Evolutionary conservation across 2,888 invertebrate species (phyloP).

Genomic region (Drosophila rubida): DNA sequence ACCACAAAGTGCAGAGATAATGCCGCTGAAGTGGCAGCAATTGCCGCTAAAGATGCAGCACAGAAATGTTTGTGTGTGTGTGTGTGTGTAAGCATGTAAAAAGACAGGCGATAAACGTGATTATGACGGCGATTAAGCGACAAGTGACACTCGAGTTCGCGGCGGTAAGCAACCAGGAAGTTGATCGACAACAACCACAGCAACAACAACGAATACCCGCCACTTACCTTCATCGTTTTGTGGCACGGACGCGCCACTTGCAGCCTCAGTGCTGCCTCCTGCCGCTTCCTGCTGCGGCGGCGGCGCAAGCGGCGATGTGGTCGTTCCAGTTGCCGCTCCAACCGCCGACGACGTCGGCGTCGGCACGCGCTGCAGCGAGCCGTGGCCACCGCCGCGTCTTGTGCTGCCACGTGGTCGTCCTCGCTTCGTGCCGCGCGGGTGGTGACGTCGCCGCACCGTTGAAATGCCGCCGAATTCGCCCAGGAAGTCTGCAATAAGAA

Average conservation of each 20-base stretch:
- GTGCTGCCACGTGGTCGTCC: conserved; percentile 92
- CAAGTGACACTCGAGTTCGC: conserved; percentile 71
- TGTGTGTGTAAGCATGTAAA: conserved; percentile 28
- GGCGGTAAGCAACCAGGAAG: conserved; percentile 24
- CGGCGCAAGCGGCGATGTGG: conserved; percentile 47
- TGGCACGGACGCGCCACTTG: conserved; percentile 37
- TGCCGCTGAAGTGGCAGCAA: conserved; percentile 50
- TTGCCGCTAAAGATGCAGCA: conserved; percentile 21
- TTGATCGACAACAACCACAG: conserved; percentile 16
- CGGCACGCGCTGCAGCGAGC: conserved; percentile 80
- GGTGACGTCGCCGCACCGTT: conserved; percentile 83
- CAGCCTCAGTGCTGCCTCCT: conserved; percentile 47
- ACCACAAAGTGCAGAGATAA: conserved; percentile 50
- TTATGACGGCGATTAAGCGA: conserved; percentile 72
- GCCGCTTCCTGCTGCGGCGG: conserved; percentile 71
- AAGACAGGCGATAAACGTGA: conserved; percentile 72
- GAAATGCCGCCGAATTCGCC: conserved; percentile 82
- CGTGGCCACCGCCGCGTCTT: conserved; percentile 86
- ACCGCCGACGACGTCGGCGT: conserved; percentile 53
- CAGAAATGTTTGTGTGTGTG: background rate
- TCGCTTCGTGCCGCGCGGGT: conserved; percentile 88
- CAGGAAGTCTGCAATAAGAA: conserved; percentile 78
- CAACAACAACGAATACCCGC: conserved; percentile 3
- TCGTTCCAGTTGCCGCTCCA: conserved; percentile 36
- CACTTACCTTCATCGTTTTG: conserved; percentile 69